Conservation (phyloP, 2,113 vertebrate species). For the Microtus montanus region DNA sequence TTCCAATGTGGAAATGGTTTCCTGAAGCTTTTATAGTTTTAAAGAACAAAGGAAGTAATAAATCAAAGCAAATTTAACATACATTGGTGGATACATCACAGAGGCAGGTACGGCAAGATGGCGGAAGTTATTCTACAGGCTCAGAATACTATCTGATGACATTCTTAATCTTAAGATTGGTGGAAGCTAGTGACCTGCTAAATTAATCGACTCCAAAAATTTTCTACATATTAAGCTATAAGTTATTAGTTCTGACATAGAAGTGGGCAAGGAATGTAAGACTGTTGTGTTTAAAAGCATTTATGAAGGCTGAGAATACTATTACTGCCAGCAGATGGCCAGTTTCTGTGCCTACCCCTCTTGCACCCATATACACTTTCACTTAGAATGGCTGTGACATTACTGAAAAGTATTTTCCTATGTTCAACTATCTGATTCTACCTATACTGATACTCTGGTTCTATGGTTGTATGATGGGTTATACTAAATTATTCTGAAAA, state of each 20-base stretch:
- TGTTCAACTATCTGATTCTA: slow-evolving; percentile 8
- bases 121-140: background rate
- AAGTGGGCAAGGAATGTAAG: background rate
- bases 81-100: background rate
- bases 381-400: background rate
- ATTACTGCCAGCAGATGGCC: background rate
- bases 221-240: background rate
- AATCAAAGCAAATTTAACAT: background rate
- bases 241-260: background rate
- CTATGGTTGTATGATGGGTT: background rate
- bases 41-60: background rate
- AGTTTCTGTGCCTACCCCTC: background rate
- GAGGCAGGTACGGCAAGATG: background rate
- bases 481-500: background rate
- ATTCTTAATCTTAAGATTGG: background rate
- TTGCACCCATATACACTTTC: background rate
- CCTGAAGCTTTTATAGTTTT: background rate
- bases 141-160: background rate
- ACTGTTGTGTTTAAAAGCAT: background rate
- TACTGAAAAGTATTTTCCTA: background rate
- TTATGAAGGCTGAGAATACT: slow-evolving; percentile 22
- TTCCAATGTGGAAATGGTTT: background rate
- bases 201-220: background rate
- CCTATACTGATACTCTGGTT: background rate
- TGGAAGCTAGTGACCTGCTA: background rate